These are phyloP conservation scores for Polydrusus cervinus DNA, from an alignment of 2,888 invertebrate species.

Conservation along the genomic window DNA sequence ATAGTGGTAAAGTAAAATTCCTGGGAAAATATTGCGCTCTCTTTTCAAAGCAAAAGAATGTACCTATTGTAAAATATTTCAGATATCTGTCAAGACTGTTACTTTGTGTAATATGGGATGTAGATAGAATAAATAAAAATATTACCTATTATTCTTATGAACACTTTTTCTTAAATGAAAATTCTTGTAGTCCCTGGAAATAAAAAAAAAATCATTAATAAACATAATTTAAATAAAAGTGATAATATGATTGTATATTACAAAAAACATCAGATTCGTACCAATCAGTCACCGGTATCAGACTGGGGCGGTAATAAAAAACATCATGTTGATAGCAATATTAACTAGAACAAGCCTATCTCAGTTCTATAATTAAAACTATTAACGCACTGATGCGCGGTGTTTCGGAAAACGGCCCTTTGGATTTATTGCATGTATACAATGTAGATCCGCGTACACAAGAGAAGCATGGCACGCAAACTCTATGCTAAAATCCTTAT, in stretches of 20 bases:
- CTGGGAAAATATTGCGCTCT: no score
- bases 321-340: slow-evolving; percentile 21
- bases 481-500: no score
- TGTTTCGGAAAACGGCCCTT: no score
- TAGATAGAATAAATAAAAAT: neutral
- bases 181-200: neutral
- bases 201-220: slow-evolving; percentile 1
- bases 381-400: no score
- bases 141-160: neutral
- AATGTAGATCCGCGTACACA: no score
- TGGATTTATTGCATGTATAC: no score
- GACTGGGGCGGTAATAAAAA: slow-evolving; percentile 46
- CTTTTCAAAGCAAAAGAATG: no score
- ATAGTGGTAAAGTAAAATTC: neutral
- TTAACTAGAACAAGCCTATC: no score
- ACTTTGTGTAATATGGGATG: neutral
- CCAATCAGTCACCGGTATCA: slow-evolving; percentile 46
- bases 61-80: no score
- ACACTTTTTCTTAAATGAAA: neutral
- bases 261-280: slow-evolving; percentile 16
- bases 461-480: no score
- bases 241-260: neutral
- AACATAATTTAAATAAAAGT: neutral
- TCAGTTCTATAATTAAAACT: no score
- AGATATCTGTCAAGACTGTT: no score